Base-by-base conservation (phyloP, 2,888 invertebrate genomes). In the Harpalus rufipes region DNA sequence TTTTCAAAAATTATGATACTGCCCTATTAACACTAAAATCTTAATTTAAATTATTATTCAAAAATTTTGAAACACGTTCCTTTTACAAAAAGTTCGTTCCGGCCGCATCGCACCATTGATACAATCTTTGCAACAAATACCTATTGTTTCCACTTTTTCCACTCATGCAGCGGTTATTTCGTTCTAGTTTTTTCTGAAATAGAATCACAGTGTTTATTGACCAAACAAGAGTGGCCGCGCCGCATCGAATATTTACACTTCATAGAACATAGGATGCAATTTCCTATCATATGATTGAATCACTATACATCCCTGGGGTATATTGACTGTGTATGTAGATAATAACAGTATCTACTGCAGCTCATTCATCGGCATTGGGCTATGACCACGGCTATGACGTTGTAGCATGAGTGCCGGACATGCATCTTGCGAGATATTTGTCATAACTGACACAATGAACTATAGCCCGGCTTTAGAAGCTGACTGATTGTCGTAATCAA, bases 361-460 rank as follows among this genome's bases (percentile, higher is more conserved):
- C 63, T 25, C 39, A 68, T 68, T 68, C 32, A 68, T 68, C 68
- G 39, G 7, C 7, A 68, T 25, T 14, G 16, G 59, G 5, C 5
- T n/a, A 7, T 63, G n/a, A 58, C 7, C 58, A 6, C 18, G 18
- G 61, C 16, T n/a, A 7, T 63, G 68, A 14, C 39, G 32, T 6
- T 4, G 32, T 5, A 68, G 39, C n/a, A 8, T 14, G 68, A 68
- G 68, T 4, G 14, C n/a, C 68, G 68, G 68, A 68, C 32, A 68
- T 68, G 68, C 68, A 68, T 68, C 68, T 68, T 68, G 68, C 32
- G 68, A 68, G n/a, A 14, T 68, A 39, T 68, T 68, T 68, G 68
- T 68, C 68, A 68, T 68, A 25, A 32, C 39, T 65, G 68, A 39
- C 39, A 68, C n/a, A 25, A 14, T 68, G 68, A 68, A 68, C 68